phyloP scores from a whole-genome alignment of 1,140 invertebrate genomes.

The Brachionus rubens region DNA sequence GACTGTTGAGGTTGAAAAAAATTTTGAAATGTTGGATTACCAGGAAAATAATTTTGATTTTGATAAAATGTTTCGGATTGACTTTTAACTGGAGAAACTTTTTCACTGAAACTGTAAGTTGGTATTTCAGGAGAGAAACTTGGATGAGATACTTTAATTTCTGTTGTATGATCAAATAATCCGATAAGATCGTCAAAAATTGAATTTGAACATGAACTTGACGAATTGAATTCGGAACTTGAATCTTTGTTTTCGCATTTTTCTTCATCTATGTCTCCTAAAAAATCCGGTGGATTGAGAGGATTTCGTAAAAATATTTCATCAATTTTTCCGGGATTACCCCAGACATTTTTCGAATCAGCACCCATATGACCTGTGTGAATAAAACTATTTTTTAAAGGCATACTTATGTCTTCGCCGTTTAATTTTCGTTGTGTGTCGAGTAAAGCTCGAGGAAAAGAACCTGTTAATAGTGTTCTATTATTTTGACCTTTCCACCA shows the following conservation, averaged over 20 bases:
- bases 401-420: slow-evolving; percentile 58
- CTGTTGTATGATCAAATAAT: background rate
- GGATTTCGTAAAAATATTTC: slow-evolving; percentile 77
- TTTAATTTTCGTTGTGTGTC: slow-evolving; percentile 64
- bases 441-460: slow-evolving; percentile 68
- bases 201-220: background rate
- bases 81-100: background rate
- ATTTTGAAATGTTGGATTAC: too few species aligned
- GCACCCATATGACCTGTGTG: slow-evolving; percentile 67
- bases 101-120: too few species aligned
- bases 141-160: background rate
- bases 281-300: slow-evolving; percentile 74
- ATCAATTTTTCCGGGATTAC: slow-evolving; percentile 75
- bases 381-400: slow-evolving; percentile 77
- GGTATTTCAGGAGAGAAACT: background rate
- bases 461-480: slow-evolving; percentile 77
- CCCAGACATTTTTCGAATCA: slow-evolving; percentile 66
- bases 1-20: background rate
- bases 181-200: slow-evolving; percentile 10
- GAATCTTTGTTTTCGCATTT: background rate
- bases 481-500: slow-evolving; percentile 94
- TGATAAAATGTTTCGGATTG: background rate
- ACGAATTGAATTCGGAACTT: background rate
- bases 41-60: slow-evolving; percentile 5
- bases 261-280: slow-evolving; percentile 60